These are phyloP conservation scores for Philaethria dido DNA, from an alignment of 2,888 invertebrate species.

Conservation along the genomic window DNA sequence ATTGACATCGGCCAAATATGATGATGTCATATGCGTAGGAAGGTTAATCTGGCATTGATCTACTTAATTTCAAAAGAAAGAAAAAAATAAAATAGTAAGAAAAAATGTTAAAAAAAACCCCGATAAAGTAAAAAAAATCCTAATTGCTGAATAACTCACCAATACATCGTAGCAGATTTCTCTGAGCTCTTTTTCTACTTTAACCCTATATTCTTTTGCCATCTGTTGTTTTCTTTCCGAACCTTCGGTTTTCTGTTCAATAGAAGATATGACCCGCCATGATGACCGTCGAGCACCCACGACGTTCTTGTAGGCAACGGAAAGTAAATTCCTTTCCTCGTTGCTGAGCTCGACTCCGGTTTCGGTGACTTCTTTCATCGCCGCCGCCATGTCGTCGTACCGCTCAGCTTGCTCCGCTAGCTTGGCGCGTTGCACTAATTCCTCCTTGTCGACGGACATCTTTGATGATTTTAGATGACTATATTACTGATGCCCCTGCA, in stretches of 20 bases:
- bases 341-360: constrained; percentile 97
- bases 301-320: constrained; percentile 99
- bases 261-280: constrained; percentile 99
- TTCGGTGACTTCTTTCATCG: constrained; percentile 99
- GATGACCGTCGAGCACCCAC: constrained; percentile 98
- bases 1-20: constrained; percentile 63
- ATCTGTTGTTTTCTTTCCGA: constrained; percentile 99
- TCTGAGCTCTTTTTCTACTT: constrained; percentile 99
- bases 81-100: constrained; percentile 9
- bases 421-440: constrained; percentile 99
- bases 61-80: constrained; percentile 47
- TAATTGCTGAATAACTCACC: constrained; percentile 85
- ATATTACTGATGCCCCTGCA: constrained; percentile 83
- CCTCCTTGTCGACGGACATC: constrained; percentile 98
- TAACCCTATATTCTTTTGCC: constrained; percentile 99
- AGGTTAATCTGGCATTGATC: constrained; percentile 54
- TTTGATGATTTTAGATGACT: constrained; percentile 81
- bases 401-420: constrained; percentile 99
- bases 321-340: constrained; percentile 98
- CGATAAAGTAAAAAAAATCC: constrained; percentile 19
- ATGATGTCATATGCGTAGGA: constrained; percentile 77
- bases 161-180: constrained; percentile 99
- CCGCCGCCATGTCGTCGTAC: constrained; percentile 99
- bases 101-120: constrained; percentile 2
- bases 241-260: constrained; percentile 99